Conservation (phyloP, 2,888 invertebrate species). For the Coenonympha glycerion region DNA sequence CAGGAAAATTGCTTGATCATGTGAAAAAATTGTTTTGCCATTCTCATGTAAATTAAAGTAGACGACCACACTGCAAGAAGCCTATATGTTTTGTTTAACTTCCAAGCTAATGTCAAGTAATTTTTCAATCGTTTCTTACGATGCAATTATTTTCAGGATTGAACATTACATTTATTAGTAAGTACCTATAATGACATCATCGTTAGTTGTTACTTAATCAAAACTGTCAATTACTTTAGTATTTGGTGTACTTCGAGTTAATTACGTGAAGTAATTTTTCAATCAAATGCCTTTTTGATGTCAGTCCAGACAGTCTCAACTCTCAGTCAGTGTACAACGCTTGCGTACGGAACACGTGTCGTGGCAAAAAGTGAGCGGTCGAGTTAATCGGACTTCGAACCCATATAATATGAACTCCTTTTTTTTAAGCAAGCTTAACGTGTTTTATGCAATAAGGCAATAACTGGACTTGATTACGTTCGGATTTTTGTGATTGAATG, state of each 20-base stretch:
- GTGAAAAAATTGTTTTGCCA: too few species aligned
- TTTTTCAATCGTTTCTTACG: too few species aligned
- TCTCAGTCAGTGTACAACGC: conserved; percentile 11
- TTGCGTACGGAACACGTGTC: conserved; percentile 25
- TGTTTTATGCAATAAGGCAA: conserved; percentile 15
- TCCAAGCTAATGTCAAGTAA: too few species aligned
- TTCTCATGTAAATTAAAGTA: too few species aligned
- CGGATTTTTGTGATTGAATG: conserved; percentile 16
- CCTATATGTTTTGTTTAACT: too few species aligned
- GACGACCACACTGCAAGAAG: too few species aligned
- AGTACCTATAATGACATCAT: too few species aligned
- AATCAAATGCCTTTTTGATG: conserved; percentile 6
- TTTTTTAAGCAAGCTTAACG: conserved; percentile 10
- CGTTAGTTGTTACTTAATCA: conserved; percentile 13
- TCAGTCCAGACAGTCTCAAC: too few species aligned
- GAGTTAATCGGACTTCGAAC: conserved; percentile 19
- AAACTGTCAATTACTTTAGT: conserved; percentile 16
- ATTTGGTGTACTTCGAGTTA: too few species aligned
- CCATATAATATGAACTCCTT: conserved; percentile 13
- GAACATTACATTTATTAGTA: too few species aligned
- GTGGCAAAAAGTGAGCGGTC: conserved; percentile 30
- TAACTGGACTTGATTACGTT: conserved; percentile 13
- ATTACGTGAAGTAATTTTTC: conserved; percentile 12
- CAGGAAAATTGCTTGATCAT: too few species aligned
- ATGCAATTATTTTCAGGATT: too few species aligned